Evolutionary conservation across 2,113 vertebrate genomes (phyloP).

Genomic region (Mixornis gularis): DNA sequence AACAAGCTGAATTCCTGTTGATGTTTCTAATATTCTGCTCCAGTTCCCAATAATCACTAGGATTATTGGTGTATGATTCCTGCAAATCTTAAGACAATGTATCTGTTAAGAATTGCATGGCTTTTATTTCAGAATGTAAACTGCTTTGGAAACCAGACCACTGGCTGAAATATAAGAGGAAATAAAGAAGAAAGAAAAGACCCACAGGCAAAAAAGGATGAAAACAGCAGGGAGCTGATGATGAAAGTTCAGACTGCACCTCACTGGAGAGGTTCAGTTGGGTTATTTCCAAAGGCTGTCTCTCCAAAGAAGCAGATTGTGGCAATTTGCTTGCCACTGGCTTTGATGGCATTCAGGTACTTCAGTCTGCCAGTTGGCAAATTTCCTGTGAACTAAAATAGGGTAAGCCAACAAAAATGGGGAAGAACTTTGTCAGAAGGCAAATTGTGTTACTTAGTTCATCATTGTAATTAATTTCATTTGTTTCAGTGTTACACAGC

Average conservation of each 20-base stretch:
- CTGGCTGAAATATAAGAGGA: not conserved
- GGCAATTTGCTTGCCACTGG: not conserved
- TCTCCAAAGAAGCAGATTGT: conserved; percentile 7
- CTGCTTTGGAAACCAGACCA: conserved; percentile 35
- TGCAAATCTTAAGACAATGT: not conserved
- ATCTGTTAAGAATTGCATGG: not conserved
- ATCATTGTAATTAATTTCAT: not conserved
- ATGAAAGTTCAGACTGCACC: conserved; percentile 19
- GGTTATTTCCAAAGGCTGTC: conserved; percentile 33
- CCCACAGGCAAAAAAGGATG: not conserved
- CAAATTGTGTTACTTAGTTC: conserved; percentile 3
- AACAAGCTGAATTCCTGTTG: conserved; percentile 15
- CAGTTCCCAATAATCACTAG: conserved; percentile 10
- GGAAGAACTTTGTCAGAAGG: conserved; percentile 45
- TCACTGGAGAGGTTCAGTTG: not conserved
- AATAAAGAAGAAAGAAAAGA: conserved; percentile 14
- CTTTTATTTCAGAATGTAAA: conserved; percentile 37
- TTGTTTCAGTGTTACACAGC: not conserved
- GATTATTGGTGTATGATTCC: not conserved
- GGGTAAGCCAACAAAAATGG: not conserved
- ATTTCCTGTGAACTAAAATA: not conserved
- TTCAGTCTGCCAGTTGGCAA: not conserved
- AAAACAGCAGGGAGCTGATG: not conserved
- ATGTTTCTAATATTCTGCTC: conserved; percentile 5
- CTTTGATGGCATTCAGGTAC: not conserved